Conservation (phyloP, 2,113 vertebrate genomes). For the Urocolius indicus region DNA sequence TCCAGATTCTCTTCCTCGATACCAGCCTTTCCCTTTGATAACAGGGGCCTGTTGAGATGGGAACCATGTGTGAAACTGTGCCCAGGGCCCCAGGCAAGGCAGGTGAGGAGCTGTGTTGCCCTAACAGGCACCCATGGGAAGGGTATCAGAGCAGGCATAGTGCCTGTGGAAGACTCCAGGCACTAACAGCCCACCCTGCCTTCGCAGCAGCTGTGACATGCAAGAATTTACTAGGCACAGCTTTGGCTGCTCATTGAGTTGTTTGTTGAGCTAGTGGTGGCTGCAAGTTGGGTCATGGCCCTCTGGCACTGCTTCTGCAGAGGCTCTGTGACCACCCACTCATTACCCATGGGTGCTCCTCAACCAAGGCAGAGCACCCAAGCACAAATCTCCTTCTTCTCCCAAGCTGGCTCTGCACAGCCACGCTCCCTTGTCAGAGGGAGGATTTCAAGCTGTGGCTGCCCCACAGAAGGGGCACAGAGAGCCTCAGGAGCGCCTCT, state of each 20-base stretch:
- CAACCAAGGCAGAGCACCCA: accelerated
- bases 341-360: neutral
- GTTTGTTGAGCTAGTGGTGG: neutral
- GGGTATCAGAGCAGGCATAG: neutral
- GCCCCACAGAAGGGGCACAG: accelerated
- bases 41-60: neutral
- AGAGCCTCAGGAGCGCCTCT: neutral
- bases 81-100: neutral
- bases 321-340: accelerated
- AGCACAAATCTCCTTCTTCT: neutral
- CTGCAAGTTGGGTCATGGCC: neutral
- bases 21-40: neutral
- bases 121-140: neutral
- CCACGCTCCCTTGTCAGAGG: neutral
- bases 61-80: neutral
- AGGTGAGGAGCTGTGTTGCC: neutral
- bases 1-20: neutral
- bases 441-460: accelerated
- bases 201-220: accelerated
- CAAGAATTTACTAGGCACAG: neutral
- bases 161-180: accelerated
- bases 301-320: accelerated
- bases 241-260: neutral
- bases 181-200: neutral
- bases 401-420: neutral